Evolutionary conservation across 2,888 invertebrate genomes (phyloP), one percentile per base, ranked within the genome.

Genomic region (Lasius platythorax): DNA sequence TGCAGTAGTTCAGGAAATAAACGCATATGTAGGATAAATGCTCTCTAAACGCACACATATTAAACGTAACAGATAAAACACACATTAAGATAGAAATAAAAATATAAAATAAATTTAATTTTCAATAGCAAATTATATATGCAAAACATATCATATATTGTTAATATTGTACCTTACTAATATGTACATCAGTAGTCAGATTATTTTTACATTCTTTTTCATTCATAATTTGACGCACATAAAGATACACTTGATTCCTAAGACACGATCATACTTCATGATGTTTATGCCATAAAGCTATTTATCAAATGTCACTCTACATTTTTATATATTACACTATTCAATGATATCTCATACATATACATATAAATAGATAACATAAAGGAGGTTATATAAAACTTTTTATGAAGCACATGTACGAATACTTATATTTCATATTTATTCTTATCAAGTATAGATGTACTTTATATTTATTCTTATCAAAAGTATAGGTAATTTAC

Each of bases 31-130:
- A 56, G 0, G 8, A 68, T 30, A 30, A 18, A 79, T 23, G 11
- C 15, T 53, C 4, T 12, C 1, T 58, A 23, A 58, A 56, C n/a
- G 23, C 8, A 58, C 33, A 33, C 18, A 12, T n/a, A n/a, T 53
- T 53, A 53, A n/a, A n/a, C 2, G 50, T 18, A 53, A 8, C 8
- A 50, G n/a, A 50, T 53, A 53, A 58, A 30, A 70, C 23, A 46
- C 23, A 11, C 37, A n/a, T 28, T 58, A 70, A 74, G 23, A 68
- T 6, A 58, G 1, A 43, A 50, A 40, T 0, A 11, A 72, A 53
- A 79, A 11, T 67, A 56, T 72, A 4, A 79, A 58, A 67, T 23
- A 79, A 70, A 70, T 23, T 56, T 33, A 58, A 9, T 33, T 58
- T 58, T 33, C 58, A 79, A 43, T 33, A 46, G 6, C 30, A 53